Base-by-base conservation (phyloP, 2,113 vertebrate genomes). In the Grallaria varia region DNA sequence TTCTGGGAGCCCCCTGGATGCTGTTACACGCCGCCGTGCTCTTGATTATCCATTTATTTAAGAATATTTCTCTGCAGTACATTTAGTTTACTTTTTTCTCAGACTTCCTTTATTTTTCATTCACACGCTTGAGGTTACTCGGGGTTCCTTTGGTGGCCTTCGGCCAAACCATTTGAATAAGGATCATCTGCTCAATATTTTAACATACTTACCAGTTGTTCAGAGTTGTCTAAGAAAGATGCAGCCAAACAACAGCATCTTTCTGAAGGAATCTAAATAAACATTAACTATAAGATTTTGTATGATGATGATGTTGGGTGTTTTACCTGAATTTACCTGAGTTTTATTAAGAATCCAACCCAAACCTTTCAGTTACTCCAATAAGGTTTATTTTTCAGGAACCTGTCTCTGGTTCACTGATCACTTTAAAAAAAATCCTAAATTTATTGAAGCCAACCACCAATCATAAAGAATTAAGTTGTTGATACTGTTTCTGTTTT, bases 21-120 rank as follows among this genome's bases (percentile, higher is more conserved):
- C 66, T 49, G 58, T 13, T 33, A 19, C 37, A 12, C 4, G 0
- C 62, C 7, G 8, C 24, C 1, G 0, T 58, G 17, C 14, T 89
- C 62, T 35, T 60, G 53, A 7, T 85, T 68, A 30, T 37, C 37
- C 47, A 6, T 31, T 47, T 78, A 28, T 55, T 74, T 39, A 55
- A 39, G 42, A 28, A 12, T n/a, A 33, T 79, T 90, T 59, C 84
- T 68, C 58, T 50, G 37, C 24, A 45, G 37, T 58, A 42, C 71
- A 7, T 58, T 80, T 39, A 37, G 21, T 92, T 90, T 59, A 31
- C 33, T 39, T 82, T 79, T 78, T 49, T 12, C 55, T 62, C 49
- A 64, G 42, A 28, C 37, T 75, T 78, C 52, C 50, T 80, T 56
- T 88, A 56, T 76, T 94, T 90, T 80, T 84, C 72, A 89, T 93